Conservation (phyloP, 2,113 vertebrate species). For the Thamnaconus septentrionalis region DNA sequence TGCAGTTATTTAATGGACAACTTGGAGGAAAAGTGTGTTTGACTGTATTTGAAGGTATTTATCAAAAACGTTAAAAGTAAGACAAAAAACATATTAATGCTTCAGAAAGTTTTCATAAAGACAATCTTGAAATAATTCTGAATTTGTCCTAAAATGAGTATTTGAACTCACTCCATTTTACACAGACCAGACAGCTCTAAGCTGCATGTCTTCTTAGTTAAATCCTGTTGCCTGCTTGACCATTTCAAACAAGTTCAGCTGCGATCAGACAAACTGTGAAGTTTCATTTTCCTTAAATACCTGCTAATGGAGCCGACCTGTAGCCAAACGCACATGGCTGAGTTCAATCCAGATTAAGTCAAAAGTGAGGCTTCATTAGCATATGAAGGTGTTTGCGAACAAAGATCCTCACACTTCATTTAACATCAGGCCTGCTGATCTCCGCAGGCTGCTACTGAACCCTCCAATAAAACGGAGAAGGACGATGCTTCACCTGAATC, state of each 20-base stretch:
- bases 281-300: neutral
- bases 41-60: neutral
- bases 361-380: slow-evolving; percentile 58
- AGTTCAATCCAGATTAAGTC: slow-evolving; percentile 65
- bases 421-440: slow-evolving; percentile 13
- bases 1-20: slow-evolving; percentile 31
- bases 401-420: slow-evolving; percentile 21
- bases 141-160: too few species aligned
- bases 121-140: too few species aligned
- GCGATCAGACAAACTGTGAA: neutral
- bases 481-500: too few species aligned
- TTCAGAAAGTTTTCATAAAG: slow-evolving; percentile 4
- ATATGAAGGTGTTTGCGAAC: slow-evolving; percentile 14
- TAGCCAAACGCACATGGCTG: slow-evolving; percentile 22
- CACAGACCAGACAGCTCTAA: slow-evolving; percentile 32
- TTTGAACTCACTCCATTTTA: slow-evolving; percentile 2
- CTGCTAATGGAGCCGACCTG: slow-evolving; percentile 18
- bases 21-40: too few species aligned
- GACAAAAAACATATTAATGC: neutral
- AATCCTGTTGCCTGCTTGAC: slow-evolving; percentile 53
- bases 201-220: slow-evolving; percentile 33
- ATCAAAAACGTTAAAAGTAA: neutral
- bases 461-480: slow-evolving; percentile 2
- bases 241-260: slow-evolving; percentile 32
- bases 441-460: neutral